These are phyloP conservation scores for Daubentonia madagascariensis DNA, from an alignment of 2,113 vertebrate species.

Conservation along the genomic window DNA sequence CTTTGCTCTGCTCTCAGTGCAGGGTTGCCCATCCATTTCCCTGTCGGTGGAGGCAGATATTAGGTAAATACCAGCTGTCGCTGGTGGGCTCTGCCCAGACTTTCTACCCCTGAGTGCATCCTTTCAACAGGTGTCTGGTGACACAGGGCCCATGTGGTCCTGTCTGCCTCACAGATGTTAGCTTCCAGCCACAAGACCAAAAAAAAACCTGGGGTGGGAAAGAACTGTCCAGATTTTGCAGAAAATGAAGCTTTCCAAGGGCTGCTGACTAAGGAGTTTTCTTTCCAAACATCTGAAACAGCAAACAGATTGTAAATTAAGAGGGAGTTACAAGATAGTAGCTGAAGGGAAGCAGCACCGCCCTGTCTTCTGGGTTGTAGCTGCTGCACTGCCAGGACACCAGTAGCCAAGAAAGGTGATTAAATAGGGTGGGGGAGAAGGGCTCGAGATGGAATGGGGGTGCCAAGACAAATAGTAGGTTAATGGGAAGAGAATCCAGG, in stretches of 20 bases:
- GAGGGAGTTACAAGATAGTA: slow-evolving; percentile 40
- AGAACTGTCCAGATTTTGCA: slow-evolving; percentile 49
- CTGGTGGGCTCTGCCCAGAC: background rate
- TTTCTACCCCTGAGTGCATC: background rate
- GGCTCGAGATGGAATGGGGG: background rate
- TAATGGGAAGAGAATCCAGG: background rate
- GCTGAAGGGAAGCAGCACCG: background rate
- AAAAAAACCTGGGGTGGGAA: slow-evolving; percentile 17
- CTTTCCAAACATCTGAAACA: slow-evolving; percentile 68
- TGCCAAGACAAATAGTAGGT: background rate
- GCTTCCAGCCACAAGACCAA: slow-evolving; percentile 49
- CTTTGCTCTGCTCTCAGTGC: background rate
- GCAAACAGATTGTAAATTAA: slow-evolving; percentile 68
- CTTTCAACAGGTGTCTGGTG: slow-evolving; percentile 66
- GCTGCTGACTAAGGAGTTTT: slow-evolving; percentile 64
- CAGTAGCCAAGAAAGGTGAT: background rate
- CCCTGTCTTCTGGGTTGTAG: background rate
- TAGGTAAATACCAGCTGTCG: slow-evolving; percentile 38
- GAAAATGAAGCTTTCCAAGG: slow-evolving; percentile 44
- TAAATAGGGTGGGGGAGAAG: background rate
- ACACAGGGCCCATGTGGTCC: background rate
- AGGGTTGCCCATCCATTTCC: background rate
- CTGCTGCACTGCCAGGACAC: background rate
- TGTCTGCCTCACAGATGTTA: slow-evolving; percentile 61
- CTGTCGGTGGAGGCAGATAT: background rate